These are phyloP conservation scores for Brachyptera putata DNA, from an alignment of 2,888 invertebrate genomes.

Conservation along the genomic window DNA sequence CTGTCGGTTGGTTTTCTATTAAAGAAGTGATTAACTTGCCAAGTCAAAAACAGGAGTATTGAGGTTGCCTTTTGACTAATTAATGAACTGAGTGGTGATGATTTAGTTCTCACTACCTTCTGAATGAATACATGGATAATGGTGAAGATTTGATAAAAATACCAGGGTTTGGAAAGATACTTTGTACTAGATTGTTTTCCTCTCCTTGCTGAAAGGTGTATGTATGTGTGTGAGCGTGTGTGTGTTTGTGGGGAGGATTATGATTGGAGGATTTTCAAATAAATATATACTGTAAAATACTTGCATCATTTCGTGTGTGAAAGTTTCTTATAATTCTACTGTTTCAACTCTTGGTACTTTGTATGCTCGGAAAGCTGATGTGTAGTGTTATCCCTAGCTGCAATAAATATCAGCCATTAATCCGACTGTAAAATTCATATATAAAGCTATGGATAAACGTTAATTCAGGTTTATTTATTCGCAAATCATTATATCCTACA, in stretches of 20 bases:
- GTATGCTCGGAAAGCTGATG: constrained; percentile 34
- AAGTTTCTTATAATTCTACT: constrained; percentile 29
- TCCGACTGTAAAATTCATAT: constrained; percentile 11
- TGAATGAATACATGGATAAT: too few species aligned
- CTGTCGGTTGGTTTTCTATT: too few species aligned
- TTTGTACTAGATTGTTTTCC: too few species aligned
- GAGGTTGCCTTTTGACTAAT: too few species aligned
- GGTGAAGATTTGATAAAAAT: too few species aligned
- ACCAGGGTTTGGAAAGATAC: not conserved
- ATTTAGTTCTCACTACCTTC: too few species aligned
- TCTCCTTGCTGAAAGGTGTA: not conserved
- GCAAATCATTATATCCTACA: too few species aligned
- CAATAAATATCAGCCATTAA: constrained; percentile 27
- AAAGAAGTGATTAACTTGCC: too few species aligned
- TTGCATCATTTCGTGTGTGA: not conserved
- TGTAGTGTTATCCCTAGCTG: constrained; percentile 32
- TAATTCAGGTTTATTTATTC: too few species aligned
- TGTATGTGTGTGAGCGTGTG: not conserved
- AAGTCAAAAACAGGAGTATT: too few species aligned
- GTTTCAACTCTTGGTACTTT: constrained; percentile 33
- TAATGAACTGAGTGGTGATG: too few species aligned
- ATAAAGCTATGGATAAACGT: too few species aligned
- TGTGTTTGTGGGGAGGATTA: not conserved
- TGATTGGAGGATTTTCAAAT: not conserved
- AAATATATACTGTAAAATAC: not conserved